These are phyloP conservation scores for Spilarctia lutea DNA, from an alignment of 2,888 invertebrate species.

Conservation along the genomic window DNA sequence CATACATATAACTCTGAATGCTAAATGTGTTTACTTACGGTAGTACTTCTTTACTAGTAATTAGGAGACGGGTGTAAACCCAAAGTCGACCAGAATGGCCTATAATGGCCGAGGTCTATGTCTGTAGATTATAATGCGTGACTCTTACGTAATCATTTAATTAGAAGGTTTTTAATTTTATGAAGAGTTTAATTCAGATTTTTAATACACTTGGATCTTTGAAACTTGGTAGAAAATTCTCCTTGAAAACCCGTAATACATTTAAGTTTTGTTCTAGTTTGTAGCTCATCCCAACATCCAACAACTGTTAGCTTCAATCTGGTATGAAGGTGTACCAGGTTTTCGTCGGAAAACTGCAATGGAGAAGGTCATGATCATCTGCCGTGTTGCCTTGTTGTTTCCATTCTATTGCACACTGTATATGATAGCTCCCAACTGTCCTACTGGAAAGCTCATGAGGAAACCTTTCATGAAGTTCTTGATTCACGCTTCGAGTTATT, in stretches of 20 bases:
- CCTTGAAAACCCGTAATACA: neutral
- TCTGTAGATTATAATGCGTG: too few species aligned
- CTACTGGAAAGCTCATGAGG: conserved; percentile 93
- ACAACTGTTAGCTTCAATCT: conserved; percentile 95
- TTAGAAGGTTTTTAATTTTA: neutral
- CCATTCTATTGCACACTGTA: conserved; percentile 95
- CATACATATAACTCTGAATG: neutral
- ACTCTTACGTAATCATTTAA: neutral
- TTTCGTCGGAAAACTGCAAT: conserved; percentile 93
- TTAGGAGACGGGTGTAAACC: too few species aligned
- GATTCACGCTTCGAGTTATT: conserved; percentile 96
- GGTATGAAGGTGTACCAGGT: conserved; percentile 98
- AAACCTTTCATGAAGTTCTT: conserved; percentile 99
- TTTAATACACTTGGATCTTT: neutral
- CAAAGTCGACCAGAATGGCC: too few species aligned
- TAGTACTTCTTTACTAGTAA: too few species aligned
- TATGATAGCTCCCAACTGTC: conserved; percentile 93
- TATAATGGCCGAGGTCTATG: too few species aligned
- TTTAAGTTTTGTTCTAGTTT: conserved; percentile 86
- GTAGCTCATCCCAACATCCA: conserved; percentile 98
- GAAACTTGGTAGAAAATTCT: neutral
- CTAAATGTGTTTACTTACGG: neutral
- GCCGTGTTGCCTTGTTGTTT: conserved; percentile 93
- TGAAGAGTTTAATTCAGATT: neutral
- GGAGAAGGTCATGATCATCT: conserved; percentile 91